Conservation (phyloP, 2,113 vertebrate species). For the Pongo abelii region DNA sequence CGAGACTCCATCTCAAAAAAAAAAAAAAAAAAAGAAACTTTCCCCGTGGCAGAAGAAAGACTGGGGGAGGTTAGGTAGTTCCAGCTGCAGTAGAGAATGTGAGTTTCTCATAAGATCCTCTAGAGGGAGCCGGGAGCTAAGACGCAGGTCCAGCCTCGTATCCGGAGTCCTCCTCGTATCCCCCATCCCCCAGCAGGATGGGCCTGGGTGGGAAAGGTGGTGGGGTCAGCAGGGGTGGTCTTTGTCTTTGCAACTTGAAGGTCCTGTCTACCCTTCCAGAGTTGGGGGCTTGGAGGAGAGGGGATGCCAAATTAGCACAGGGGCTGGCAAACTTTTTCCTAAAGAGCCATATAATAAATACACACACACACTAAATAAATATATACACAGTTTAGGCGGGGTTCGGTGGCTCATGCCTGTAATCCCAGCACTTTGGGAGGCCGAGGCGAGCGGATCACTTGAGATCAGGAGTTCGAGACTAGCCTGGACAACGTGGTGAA, state of each 20-base stretch:
- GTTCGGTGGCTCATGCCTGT: no score
- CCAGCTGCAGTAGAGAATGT: no score
- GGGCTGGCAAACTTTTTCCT: neutral
- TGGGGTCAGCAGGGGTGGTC: neutral
- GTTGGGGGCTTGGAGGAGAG: neutral
- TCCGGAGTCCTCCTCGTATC: no score
- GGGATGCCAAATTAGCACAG: neutral
- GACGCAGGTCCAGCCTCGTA: neutral
- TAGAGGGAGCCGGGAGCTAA: neutral
- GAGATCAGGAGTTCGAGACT: neutral
- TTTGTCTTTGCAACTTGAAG: neutral
- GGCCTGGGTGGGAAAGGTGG: no score
- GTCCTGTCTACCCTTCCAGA: neutral
- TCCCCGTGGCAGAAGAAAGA: no score
- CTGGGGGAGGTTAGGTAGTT: no score
- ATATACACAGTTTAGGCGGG: no score
- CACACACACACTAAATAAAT: no score
- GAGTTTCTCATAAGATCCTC: neutral
- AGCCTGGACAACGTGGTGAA: neutral
- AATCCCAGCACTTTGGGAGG: no score
- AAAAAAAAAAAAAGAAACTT: no score
- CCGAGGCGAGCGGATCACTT: neutral
- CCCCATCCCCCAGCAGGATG: no score
- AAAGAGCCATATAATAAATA: neutral
- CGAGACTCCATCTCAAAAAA: no score